Conservation (phyloP, 2,113 vertebrate species). For the Acanthisitta chloris region DNA sequence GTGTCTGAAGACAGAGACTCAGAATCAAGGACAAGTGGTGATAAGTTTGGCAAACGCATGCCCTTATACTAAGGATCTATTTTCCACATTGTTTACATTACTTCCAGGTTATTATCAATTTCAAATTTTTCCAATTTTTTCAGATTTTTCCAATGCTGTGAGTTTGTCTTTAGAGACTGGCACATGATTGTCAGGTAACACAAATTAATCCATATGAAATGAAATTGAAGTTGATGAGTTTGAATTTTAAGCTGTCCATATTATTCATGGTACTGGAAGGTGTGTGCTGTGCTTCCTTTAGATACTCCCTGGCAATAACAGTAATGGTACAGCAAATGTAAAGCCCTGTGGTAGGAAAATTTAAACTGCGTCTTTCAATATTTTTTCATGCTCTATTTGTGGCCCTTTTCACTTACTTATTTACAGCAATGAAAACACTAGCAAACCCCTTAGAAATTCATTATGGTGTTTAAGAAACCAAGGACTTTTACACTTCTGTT, state of each 20-base stretch:
- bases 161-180: not conserved
- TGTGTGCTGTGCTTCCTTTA: not conserved
- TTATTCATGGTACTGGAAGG: not conserved
- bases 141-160: not conserved
- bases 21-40: not conserved
- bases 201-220: not conserved
- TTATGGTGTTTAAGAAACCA: not conserved
- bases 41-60: not conserved
- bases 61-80: not conserved
- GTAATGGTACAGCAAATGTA: not conserved
- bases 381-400: not conserved
- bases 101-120: not conserved
- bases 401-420: not conserved
- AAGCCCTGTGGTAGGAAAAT: not conserved
- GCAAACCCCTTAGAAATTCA: not conserved
- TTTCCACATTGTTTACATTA: not conserved
- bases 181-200: not conserved
- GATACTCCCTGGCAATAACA: not conserved
- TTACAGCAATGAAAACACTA: not conserved
- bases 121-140: too few species aligned
- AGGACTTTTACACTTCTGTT: not conserved
- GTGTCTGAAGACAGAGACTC: not conserved
- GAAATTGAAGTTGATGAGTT: not conserved
- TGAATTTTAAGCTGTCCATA: not conserved
- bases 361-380: not conserved